Percentiles rank a stretch among this genome's conserved stretches.
phyloP scores from a whole-genome alignment of 2,113 vertebrate species.

The Ploceus nigricollis region DNA sequence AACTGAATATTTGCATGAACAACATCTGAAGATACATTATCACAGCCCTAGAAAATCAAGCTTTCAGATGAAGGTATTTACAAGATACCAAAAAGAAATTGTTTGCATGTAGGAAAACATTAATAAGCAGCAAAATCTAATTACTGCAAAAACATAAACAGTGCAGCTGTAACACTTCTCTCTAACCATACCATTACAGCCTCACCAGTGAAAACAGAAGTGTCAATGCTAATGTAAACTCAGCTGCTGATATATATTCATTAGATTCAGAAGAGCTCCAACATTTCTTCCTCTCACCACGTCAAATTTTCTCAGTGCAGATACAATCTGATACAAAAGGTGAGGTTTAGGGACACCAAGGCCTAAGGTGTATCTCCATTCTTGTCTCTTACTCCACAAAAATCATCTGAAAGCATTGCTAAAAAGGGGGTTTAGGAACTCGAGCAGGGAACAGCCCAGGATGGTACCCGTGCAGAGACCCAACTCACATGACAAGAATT shows the following conservation, averaged over 20 bases:
- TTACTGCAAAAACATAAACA: conserved; percentile 40
- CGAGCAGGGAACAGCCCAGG: not conserved
- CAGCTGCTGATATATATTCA: conserved; percentile 59
- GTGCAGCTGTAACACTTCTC: conserved; percentile 13
- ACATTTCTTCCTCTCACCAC: not conserved
- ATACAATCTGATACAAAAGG: not conserved
- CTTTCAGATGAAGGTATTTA: not conserved
- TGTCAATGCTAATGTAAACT: conserved; percentile 46
- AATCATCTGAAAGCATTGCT: not conserved
- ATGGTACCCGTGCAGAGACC: not conserved
- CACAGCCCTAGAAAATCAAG: not conserved
- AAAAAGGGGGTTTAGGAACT: not conserved
- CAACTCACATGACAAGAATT: not conserved
- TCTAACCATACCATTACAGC: conserved; percentile 37
- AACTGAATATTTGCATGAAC: not conserved
- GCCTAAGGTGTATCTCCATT: not conserved
- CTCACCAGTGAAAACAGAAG: conserved; percentile 39
- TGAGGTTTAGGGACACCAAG: not conserved
- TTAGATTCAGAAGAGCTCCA: conserved; percentile 36
- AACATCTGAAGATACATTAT: not conserved
- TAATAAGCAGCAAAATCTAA: conserved; percentile 46
- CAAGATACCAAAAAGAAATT: not conserved
- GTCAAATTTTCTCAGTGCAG: not conserved
- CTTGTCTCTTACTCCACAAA: not conserved
- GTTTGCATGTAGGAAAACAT: not conserved